Percentiles rank a stretch among this genome's conserved stretches.
These are phyloP conservation scores for Cyprinodon diabolis DNA, from an alignment of 2,797 vertebrate genomes.

Conservation along the genomic window DNA sequence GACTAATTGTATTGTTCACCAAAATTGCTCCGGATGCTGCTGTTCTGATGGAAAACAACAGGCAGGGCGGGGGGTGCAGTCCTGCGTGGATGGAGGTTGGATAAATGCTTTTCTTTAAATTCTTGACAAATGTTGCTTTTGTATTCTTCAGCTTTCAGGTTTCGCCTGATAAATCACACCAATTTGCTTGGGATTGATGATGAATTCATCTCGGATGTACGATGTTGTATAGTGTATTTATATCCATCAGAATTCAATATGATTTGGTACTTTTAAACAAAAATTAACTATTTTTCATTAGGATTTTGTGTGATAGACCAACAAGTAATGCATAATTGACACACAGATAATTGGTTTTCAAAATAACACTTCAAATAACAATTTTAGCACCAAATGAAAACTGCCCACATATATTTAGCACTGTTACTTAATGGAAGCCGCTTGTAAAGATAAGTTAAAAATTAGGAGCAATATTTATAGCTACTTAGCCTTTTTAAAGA, in stretches of 20 bases:
- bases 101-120: background rate
- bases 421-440: too few species aligned
- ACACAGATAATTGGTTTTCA: too few species aligned
- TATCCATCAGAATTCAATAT: too few species aligned
- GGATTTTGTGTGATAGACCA: too few species aligned
- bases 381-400: too few species aligned
- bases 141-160: background rate
- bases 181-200: background rate
- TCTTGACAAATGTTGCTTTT: background rate
- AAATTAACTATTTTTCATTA: background rate
- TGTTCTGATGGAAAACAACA: background rate
- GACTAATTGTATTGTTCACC: slow-evolving; percentile 21
- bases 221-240: background rate
- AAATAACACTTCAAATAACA: too few species aligned
- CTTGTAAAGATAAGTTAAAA: too few species aligned
- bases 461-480: too few species aligned
- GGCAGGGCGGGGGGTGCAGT: background rate
- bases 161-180: background rate
- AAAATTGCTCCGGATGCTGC: background rate
- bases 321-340: too few species aligned
- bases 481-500: too few species aligned
- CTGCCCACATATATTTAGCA: too few species aligned
- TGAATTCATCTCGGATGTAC: background rate
- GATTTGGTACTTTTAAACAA: background rate
- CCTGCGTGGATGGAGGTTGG: background rate